Evolutionary conservation across 2,888 invertebrate genomes (phyloP).

Genomic region (Drosophila austrosaltans): DNA sequence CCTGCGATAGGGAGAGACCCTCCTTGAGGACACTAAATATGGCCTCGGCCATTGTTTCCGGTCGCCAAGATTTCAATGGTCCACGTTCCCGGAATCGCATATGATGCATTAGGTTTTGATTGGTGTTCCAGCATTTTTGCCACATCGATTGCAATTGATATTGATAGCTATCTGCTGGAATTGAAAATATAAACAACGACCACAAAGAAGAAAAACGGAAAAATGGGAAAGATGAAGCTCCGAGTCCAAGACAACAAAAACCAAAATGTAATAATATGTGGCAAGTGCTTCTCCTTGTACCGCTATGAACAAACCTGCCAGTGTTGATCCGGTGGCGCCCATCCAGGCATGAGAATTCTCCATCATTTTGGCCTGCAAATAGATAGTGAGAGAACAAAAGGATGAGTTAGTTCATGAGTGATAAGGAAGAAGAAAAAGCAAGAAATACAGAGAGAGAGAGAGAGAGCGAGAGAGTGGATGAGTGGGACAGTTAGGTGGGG

Average conservation of each 20-base stretch:
- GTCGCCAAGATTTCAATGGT: slow-evolving; percentile 96
- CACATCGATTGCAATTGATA: slow-evolving; percentile 97
- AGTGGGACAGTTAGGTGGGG: slow-evolving; percentile 29
- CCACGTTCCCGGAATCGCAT: slow-evolving; percentile 95
- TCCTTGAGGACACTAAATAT: slow-evolving; percentile 96
- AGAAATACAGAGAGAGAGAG: slow-evolving; percentile 4
- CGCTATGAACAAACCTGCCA: slow-evolving; percentile 90
- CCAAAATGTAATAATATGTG: background rate
- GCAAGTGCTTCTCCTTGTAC: too few relatives aligned
- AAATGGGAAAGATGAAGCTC: slow-evolving; percentile 15
- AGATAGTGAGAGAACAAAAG: background rate
- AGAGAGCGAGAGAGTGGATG: background rate
- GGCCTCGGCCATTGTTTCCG: slow-evolving; percentile 97
- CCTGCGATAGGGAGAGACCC: slow-evolving; percentile 94
- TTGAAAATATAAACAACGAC: slow-evolving; percentile 11
- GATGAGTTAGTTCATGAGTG: too few relatives aligned
- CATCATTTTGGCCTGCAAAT: slow-evolving; percentile 94
- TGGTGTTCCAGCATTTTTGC: slow-evolving; percentile 98
- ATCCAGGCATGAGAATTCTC: slow-evolving; percentile 97
- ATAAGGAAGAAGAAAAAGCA: too few relatives aligned
- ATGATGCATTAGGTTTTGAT: slow-evolving; percentile 95
- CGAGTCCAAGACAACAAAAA: slow-evolving; percentile 13
- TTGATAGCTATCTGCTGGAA: slow-evolving; percentile 93
- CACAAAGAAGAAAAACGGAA: background rate
- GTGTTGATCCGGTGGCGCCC: slow-evolving; percentile 92